Percentiles rank a stretch among this genome's conserved stretches.
phyloP scores from a whole-genome alignment of 2,888 invertebrate species.

The Athripsodes cinereus region DNA sequence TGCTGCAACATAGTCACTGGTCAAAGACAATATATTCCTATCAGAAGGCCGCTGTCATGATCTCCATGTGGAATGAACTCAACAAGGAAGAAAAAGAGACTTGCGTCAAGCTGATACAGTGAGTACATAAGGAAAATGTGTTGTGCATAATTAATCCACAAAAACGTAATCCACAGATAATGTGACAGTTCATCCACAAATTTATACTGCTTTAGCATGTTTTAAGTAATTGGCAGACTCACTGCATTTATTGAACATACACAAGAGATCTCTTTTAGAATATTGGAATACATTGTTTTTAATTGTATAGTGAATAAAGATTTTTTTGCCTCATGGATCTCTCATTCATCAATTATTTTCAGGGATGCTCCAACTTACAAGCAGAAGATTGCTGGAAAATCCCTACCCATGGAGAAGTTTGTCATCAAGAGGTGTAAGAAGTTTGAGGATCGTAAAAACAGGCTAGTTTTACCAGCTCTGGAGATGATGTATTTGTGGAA shows the following conservation, averaged over 20 bases:
- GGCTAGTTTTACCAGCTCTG: constrained; percentile 72
- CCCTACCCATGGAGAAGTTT: constrained; percentile 95
- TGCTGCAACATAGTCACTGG: constrained; percentile 82
- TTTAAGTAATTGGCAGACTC: too few species aligned
- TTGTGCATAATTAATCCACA: too few species aligned
- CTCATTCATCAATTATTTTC: too few species aligned
- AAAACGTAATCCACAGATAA: too few species aligned
- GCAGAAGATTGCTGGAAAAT: constrained; percentile 92
- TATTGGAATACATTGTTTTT: too few species aligned
- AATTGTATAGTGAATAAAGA: too few species aligned
- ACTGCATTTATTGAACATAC: too few species aligned
- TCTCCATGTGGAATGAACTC: constrained; percentile 59
- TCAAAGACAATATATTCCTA: constrained; percentile 89
- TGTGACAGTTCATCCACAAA: too few species aligned
- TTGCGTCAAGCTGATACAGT: constrained; percentile 64
- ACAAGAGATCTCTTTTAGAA: too few species aligned
- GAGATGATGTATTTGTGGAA: constrained; percentile 94
- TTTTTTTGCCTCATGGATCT: too few species aligned
- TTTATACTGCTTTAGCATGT: too few species aligned
- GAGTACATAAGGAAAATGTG: too few species aligned
- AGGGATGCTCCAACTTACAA: constrained; percentile 77
- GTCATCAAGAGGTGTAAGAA: constrained; percentile 79
- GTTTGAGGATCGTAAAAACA: constrained; percentile 67
- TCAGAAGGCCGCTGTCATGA: constrained; percentile 76
- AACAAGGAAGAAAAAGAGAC: constrained; percentile 47